Evolutionary conservation across 1,140 invertebrate species (phyloP), one percentile per base, ranked within the genome.

Genomic region (Watersipora subatra): DNA sequence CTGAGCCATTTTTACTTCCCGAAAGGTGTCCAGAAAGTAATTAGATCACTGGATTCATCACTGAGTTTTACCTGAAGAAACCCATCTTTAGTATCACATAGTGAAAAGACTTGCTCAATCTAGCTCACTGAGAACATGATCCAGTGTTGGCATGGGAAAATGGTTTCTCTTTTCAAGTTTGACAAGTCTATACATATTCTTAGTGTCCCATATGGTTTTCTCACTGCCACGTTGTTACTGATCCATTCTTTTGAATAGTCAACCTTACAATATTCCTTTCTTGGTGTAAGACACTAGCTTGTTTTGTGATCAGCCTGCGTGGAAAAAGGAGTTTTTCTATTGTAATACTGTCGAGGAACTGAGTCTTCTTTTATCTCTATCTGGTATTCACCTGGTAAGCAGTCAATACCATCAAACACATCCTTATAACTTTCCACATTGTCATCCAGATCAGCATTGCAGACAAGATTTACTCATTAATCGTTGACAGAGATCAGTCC

Each of bases 1-100:
- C 71, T 22, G 2, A 34, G 25, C 71, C 68, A 74, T 30, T 66
- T 27, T 24, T 68, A 69, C 25, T 67, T 29, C n/a, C 71, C 71
- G 64, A 69, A 71, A 2, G 70, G 64, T 19, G 72, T 74, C 34
- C 55, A 30, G 29, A 69, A 68, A 3, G 69, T 72, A 17, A 70
- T 71, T 17, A 70, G 46, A 22, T 61, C 17, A 27, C 67, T 66
- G 17, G 58, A 67, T 28, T 66, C 57, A n/a, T 71, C 64, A 58
- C 68, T 67, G 7, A 70, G 58, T 25, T 64, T 56, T 3, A 66
- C 30, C 28, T 70, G 68, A 24, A 63, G 78, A 71, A 82, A 83
- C 2, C 76, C 76, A 28, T 72, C 65, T 61, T 77, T 77, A 19
- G 74, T 75, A 76, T 83, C 79, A 24, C 82, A 68, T 24, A 28